Evolutionary conservation across 2,888 invertebrate species (phyloP), one percentile per base, ranked within the genome.

Genomic region (Nephrotoma flavescens): DNA sequence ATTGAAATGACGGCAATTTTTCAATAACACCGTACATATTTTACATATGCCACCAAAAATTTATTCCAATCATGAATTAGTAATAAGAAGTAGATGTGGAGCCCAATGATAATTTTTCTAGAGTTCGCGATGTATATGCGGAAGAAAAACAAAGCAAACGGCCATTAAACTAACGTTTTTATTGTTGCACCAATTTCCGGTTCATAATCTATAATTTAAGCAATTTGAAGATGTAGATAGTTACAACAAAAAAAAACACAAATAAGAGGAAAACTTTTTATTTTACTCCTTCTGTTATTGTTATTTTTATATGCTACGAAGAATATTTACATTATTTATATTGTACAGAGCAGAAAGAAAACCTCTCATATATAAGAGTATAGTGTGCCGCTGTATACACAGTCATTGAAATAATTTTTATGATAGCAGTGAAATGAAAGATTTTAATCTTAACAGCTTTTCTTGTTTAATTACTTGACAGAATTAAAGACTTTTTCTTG

Each of bases 171-270:
- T 42, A 42, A 3, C n/a, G 11, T 84, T 84, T 86, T 85, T 85
- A 47, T 47, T 86, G 86, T 86, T 86, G 86, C 86, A 86, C 86
- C 45, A 86, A 86, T 86, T 86, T 86, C 86, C 86, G 86, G 41
- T 86, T 86, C 86, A 86, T 86, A 42, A 85, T 85, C 71, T 71
- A 71, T 71, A 71, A 71, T 71, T 71, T 71, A 71, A 71, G 71
- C 71, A 71, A 71, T 71, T 71, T 71, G 9, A 31, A 71, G 71
- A 71, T 71, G 71, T 71, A 71, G 71, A 71, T 71, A n/a, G n/a
- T n/a, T n/a, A 71, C 71, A 71, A 9, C 71, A 71, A 71, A 7
- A 71, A 71, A 71, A 7, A 71, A 31, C 9, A 71, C 71, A 71
- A 71, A 71, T 71, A 71, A 71, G 71, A 71, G 71, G 71, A 71